Evolutionary conservation across 2,113 vertebrate genomes (phyloP).

Genomic region (Periophthalmodon schlosseri): DNA sequence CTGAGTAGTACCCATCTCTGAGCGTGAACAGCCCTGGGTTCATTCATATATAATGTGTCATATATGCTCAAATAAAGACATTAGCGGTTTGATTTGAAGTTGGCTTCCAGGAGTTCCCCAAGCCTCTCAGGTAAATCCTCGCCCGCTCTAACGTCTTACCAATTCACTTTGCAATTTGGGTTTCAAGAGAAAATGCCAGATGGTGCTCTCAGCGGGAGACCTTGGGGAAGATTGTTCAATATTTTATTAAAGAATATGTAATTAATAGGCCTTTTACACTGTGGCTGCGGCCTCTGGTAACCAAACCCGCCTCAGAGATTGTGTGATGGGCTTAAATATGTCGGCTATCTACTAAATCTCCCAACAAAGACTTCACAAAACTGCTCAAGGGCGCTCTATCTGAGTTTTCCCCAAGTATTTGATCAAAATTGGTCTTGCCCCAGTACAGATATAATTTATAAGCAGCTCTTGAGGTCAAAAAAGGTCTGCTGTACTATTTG

Average conservation of each 20-base stretch:
- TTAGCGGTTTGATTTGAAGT: conserved; percentile 25
- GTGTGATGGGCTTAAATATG: neutral
- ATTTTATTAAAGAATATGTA: conserved; percentile 29
- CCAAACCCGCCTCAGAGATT: neutral
- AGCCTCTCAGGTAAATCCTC: conserved; percentile 21
- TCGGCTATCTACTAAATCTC: neutral
- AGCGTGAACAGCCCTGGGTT: neutral
- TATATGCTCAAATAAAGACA: conserved; percentile 15
- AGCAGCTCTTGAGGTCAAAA: too few relatives aligned
- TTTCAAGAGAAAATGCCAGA: conserved; percentile 11
- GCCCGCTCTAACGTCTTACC: conserved; percentile 10
- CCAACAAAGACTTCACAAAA: neutral
- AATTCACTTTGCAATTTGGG: conserved; percentile 14
- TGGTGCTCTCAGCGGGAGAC: conserved; percentile 13
- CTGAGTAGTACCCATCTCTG: too few relatives aligned
- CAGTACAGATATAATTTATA: too few relatives aligned
- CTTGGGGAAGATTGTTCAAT: conserved; percentile 18
- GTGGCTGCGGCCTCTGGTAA: neutral
- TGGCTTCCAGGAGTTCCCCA: conserved; percentile 9
- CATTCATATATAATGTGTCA: neutral
- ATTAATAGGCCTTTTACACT: conserved; percentile 1
- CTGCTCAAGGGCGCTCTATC: neutral
- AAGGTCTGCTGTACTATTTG: too few relatives aligned
- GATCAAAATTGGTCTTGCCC: too few relatives aligned
- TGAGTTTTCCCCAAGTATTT: too few relatives aligned